Base-by-base conservation (phyloP, 2,113 vertebrate species). In the Nyctibius bracteatus region DNA sequence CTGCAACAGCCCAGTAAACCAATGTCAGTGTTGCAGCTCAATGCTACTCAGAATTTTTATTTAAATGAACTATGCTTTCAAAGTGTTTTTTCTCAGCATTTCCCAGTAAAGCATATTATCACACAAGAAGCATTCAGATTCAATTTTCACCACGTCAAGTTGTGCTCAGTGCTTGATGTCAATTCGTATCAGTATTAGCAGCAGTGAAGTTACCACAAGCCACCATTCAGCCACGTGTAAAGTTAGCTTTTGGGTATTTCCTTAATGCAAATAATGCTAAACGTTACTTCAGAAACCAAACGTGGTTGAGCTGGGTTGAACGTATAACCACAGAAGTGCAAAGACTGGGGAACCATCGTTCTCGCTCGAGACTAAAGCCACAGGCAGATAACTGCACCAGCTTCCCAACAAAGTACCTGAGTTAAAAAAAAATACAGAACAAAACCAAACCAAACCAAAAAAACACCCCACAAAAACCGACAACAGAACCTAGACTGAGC, bases 321-420 rank as follows among this genome's bases (percentile, higher is more conserved):
- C 1, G 2, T 20, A 6, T 20, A 58, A 84, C 73, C 84, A 59
- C 43, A 51, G 30, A 41, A 71, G n/a, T 4, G 46, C 44, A n/a
- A 52, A 52, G 74, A 75, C 0, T 31, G 22, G n/a, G 37, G 61
- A 91, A 85, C 25, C 28, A 23, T 6, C 0, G 2, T 33, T 51
- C 30, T 33, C 7, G 2, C 39, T 33, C 2, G 0, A 21, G 41
- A 8, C 31, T 4, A 11, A 0, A 35, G 47, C 61, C 0, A 0
- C 61, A 41, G 52, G 22, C 33, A 31, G 21, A 2, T 10, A 33
- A 54, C 49, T 31, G 46, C 17, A n/a, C 5, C 13, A 25, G 31
- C 65, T 30, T 66, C 27, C 39, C n/a, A 24, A 14, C 20, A 14
- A 35, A 65, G 37, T 4, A 59, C 19, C 11, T 1, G 3, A 13